phyloP scores from a whole-genome alignment of 64 coral and sea anemone genomes.

The Actinia equina region DNA sequence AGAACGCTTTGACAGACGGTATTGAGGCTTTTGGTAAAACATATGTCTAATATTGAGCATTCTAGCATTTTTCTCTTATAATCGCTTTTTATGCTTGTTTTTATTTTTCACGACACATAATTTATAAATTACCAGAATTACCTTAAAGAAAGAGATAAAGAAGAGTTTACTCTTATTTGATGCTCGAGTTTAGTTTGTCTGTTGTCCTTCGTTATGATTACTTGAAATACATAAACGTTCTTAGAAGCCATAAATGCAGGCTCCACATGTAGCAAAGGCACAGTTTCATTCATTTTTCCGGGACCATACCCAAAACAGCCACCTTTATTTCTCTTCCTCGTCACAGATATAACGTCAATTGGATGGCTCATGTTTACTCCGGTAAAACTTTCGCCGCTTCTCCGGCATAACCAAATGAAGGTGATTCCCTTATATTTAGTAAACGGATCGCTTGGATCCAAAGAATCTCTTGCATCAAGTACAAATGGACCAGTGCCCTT shows the following conservation, averaged over 20 bases:
- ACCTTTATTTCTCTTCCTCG: conserved; percentile 46
- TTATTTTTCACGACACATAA: background rate
- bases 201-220: conserved; percentile 54
- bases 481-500: conserved; percentile 53
- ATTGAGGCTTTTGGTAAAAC: no score
- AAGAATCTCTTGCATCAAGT: conserved; percentile 59
- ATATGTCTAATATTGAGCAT: no score
- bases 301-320: conserved; percentile 85
- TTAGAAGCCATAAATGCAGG: conserved; percentile 39
- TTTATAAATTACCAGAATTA: background rate
- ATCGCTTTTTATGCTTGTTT: no score
- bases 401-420: conserved; percentile 80
- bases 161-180: conserved; percentile 59
- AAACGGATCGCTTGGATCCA: conserved; percentile 51
- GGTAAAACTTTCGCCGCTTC: conserved; percentile 38
- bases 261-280: conserved; percentile 28
- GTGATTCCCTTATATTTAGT: conserved; percentile 28
- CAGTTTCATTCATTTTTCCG: conserved; percentile 52
- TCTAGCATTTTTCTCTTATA: no score
- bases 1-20: no score
- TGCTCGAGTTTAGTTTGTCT: conserved; percentile 28
- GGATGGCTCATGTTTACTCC: conserved; percentile 43
- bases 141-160: conserved; percentile 68
- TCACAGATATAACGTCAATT: conserved; percentile 25
- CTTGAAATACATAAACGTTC: conserved; percentile 48